Base-by-base conservation (phyloP, 2,888 invertebrate genomes). In the Alloplasta piceator region DNA sequence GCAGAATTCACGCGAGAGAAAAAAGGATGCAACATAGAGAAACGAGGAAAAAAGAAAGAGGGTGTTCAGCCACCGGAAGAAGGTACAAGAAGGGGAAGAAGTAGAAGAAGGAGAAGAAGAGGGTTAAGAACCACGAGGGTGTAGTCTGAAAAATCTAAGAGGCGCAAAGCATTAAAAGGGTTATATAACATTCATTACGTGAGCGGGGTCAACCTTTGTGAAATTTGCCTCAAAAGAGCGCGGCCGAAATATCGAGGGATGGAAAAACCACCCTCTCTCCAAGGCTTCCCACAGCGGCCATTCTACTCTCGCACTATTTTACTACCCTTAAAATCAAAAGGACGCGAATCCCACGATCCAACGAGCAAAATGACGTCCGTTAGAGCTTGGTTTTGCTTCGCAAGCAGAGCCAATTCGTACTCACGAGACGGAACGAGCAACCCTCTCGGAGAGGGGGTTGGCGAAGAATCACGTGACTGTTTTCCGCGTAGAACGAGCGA, bases 131-230 rank as follows among this genome's bases (percentile, higher is more conserved):
- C 67, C 60, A 84, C 12, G 77, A 80, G 89, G 89, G 88, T 81
- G 89, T 88, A 82, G 87, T 90, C 89, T 90, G 89, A 91, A 92
- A 92, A 92, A 91, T 92, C 91, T 90, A 92, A 92, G 91, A 92
- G 92, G 91, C 91, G 92, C 91, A 91, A 91, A 91, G 91, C 91
- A 91, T 92, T 92, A 92, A 92, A 91, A 91, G 92, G 91, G 92
- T 92, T 91, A 92, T 91, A 91, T 90, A 92, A 92, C 92, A 91
- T 92, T 92, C 91, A 92, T 92, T 92, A 91, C 87, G 87, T 86
- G 86, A 87, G 84, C 74, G 82, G 76, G 90, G 90, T 91, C 90
- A 90, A 90, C 89, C 90, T 91, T 92, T 91, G 91, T 91, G 88
- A 89, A 90, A 90, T 91, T 91, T 91, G 87, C 90, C 91, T 90